A percentile compares a stretch with the other conserved stretches of the same genome.
Conservation (phyloP, 2,797 vertebrate species). For the Erethizon dorsatum region DNA sequence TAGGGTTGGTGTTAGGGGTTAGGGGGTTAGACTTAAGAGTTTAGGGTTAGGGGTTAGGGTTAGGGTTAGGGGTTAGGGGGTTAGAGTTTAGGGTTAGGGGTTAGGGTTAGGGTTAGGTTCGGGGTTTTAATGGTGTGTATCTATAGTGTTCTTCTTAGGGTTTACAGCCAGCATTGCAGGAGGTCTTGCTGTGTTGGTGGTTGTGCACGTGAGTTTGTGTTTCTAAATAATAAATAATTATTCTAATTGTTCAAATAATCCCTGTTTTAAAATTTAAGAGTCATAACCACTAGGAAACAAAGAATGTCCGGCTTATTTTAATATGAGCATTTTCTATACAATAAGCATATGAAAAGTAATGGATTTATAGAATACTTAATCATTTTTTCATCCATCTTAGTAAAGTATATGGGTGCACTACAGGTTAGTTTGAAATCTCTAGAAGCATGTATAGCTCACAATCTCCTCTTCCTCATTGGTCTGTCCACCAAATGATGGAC, state of each 20-base stretch:
- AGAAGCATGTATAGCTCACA: neutral
- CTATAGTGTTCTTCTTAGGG: neutral
- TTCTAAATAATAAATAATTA: slow-evolving; percentile 12
- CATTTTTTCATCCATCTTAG: neutral
- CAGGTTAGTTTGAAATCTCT: neutral
- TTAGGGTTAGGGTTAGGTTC: neutral
- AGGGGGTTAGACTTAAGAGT: too few species aligned
- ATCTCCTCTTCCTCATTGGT: neutral
- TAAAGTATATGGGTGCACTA: neutral
- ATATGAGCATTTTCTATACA: neutral
- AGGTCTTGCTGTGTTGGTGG: neutral
- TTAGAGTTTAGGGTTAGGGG: too few species aligned
- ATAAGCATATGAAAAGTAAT: neutral
- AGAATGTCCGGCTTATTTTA: neutral
- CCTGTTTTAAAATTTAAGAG: neutral
- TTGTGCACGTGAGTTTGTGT: neutral
- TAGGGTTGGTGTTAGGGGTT: neutral
- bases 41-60: neutral
- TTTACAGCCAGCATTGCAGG: neutral
- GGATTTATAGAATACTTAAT: slow-evolving; percentile 5
- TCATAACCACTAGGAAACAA: neutral
- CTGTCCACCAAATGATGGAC: neutral
- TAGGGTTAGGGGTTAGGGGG: neutral
- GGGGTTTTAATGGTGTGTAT: neutral
- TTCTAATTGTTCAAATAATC: neutral